Evolutionary conservation across 2,113 vertebrate species (phyloP), one percentile per base, ranked within the genome.

Genomic region (Aegotheles bennettii): DNA sequence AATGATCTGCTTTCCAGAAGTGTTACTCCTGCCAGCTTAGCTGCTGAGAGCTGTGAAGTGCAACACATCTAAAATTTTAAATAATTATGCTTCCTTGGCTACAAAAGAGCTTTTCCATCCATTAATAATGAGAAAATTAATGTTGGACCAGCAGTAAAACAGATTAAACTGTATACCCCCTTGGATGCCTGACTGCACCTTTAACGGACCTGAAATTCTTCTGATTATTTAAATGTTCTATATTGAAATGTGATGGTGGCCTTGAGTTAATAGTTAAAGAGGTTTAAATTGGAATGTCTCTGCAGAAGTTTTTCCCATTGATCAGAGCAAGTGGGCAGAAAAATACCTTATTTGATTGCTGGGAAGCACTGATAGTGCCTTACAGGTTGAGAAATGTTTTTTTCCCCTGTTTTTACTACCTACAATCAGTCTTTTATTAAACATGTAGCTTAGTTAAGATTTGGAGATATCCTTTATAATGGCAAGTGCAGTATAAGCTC

Each of bases 111-210:
- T 98, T 98, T 98, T 98, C 98, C 97, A 97, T 97, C 98, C 98
- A 98, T 98, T 98, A 98, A 98, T 98, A 98, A 98, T 59, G 92
- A 94, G 97, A 97, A 97, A 98, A 98, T 98, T 97, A 98, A 98
- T 98, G 98, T 98, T 98, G 96, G 97, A 96, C 97, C 95, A 97
- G 93, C 97, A 97, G 98, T 97, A 98, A 98, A 98, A 95, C 90
- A 97, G 96, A 97, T 97, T 98, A 98, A 97, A 98, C 97, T 98
- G 98, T 97, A 97, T 93, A 97, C 96, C 96, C 96, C 95, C 98
- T 91, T 96, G 96, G 97, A 98, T 97, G 97, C 97, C 97, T 98
- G 94, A 90, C 97, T 99, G 97, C 97, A 98, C 98, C 97, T 98
- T 97, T 98, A 99, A 98, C 97, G 93, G 98, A 98, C 95, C 95